phyloP scores from a whole-genome alignment of 2,113 vertebrate species.

The Hemibagrus wyckioides region DNA sequence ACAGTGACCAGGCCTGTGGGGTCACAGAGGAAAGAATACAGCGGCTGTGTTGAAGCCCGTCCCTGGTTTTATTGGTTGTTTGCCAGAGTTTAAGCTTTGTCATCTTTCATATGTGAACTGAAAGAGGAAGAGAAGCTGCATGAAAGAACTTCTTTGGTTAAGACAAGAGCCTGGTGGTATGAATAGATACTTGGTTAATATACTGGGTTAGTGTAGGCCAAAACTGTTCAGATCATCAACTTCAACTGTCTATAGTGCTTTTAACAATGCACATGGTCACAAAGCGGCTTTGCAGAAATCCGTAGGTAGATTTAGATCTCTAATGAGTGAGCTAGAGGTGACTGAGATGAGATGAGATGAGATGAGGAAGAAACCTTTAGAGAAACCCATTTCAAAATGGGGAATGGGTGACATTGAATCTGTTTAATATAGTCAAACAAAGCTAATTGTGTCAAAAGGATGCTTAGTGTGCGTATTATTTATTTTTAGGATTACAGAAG shows the following conservation, averaged over 20 bases:
- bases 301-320: background rate
- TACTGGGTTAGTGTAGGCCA: background rate
- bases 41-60: conserved; percentile 52
- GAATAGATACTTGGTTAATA: background rate
- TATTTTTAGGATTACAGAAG: background rate
- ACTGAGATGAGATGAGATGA: background rate
- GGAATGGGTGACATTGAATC: background rate
- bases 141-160: background rate
- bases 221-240: background rate
- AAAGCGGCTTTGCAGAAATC: background rate
- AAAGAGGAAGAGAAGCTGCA: conserved; percentile 40
- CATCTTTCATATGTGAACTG: conserved; percentile 6
- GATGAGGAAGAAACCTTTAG: background rate
- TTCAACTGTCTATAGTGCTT: background rate
- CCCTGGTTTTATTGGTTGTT: conserved; percentile 53
- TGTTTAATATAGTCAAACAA: background rate
- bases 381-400: background rate
- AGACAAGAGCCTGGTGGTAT: background rate
- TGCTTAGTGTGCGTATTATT: background rate
- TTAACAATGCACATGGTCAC: background rate
- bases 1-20: conserved; percentile 57
- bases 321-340: background rate
- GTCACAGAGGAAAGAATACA: conserved; percentile 60
- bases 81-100: conserved; percentile 52
- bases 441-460: background rate